Evolutionary conservation across 2,888 invertebrate species (phyloP).

Genomic region (Acronicta alni): DNA sequence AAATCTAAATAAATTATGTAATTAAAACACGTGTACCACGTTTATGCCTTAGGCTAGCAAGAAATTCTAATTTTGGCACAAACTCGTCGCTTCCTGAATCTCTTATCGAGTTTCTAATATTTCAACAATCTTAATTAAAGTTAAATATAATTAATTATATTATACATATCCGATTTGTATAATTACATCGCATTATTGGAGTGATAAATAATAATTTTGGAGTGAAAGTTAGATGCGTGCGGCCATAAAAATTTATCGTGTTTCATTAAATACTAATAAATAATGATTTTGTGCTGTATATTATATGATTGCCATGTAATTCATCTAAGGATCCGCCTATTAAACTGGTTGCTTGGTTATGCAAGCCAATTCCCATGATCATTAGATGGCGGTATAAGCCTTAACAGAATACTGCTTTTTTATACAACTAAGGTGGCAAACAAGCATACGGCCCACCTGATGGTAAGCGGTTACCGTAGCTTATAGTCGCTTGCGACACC

Average conservation of each 20-base stretch:
- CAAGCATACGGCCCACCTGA: too few relatives aligned
- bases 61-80: constrained; percentile 4
- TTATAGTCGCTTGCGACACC: too few relatives aligned
- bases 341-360: constrained; percentile 13
- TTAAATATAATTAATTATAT: too few relatives aligned
- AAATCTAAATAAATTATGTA: too few relatives aligned
- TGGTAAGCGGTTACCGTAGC: too few relatives aligned
- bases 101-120: constrained; percentile 42
- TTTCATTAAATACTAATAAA: constrained; percentile 6
- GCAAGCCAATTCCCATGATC: neutral
- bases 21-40: too few relatives aligned
- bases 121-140: constrained; percentile 34
- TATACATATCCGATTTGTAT: constrained; percentile 28
- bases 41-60: too few relatives aligned
- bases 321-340: neutral
- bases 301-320: neutral
- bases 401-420: too few relatives aligned
- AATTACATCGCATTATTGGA: constrained; percentile 35
- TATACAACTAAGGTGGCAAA: too few relatives aligned
- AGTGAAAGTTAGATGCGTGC: constrained; percentile 35
- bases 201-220: constrained; percentile 38
- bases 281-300: constrained; percentile 6
- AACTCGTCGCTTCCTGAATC: constrained; percentile 24
- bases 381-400: neutral
- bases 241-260: constrained; percentile 22